Percentiles rank a stretch among this genome's conserved stretches.
phyloP scores from a whole-genome alignment of 2,797 vertebrate species.

The Amphiprion clarkii region DNA sequence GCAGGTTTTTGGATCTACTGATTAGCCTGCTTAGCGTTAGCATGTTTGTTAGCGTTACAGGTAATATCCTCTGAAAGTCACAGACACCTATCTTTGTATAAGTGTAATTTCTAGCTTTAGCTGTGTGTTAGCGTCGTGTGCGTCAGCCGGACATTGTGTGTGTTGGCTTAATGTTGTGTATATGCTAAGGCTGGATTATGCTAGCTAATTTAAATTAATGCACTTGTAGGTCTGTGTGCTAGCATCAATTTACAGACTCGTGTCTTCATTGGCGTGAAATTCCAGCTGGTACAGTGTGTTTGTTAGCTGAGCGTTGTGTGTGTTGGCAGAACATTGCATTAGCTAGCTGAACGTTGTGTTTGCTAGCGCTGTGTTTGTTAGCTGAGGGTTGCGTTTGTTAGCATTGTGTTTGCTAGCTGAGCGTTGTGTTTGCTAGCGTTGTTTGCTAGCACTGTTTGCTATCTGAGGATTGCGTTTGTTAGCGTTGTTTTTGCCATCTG shows the following conservation, averaged over 20 bases:
- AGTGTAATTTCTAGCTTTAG: not conserved
- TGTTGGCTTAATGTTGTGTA: too few relatives aligned
- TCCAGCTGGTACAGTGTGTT: constrained; percentile 5
- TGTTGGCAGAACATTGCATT: not conserved
- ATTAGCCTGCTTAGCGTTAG: constrained; percentile 14
- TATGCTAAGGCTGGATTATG: not conserved
- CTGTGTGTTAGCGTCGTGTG: not conserved
- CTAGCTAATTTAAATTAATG: not conserved
- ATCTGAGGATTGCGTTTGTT: not conserved
- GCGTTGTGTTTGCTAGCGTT: too few relatives aligned
- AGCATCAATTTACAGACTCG: too few relatives aligned
- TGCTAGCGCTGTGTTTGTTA: too few relatives aligned
- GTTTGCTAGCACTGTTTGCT: not conserved
- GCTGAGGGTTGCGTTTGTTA: not conserved
- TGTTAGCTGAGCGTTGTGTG: not conserved
- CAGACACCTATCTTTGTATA: not conserved
- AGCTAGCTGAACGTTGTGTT: not conserved
- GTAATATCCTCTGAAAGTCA: too few relatives aligned
- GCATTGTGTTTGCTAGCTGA: not conserved
- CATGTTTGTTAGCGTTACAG: not conserved
- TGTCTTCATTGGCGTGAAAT: not conserved
- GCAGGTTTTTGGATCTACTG: constrained; percentile 14
- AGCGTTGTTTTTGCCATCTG: too few relatives aligned
- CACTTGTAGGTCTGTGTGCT: too few relatives aligned
- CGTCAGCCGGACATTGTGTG: too few relatives aligned